Percentiles rank a stretch among this genome's conserved stretches.
These are phyloP conservation scores for Tetragonula carbonaria DNA, from an alignment of 2,888 invertebrate genomes.

Conservation along the genomic window DNA sequence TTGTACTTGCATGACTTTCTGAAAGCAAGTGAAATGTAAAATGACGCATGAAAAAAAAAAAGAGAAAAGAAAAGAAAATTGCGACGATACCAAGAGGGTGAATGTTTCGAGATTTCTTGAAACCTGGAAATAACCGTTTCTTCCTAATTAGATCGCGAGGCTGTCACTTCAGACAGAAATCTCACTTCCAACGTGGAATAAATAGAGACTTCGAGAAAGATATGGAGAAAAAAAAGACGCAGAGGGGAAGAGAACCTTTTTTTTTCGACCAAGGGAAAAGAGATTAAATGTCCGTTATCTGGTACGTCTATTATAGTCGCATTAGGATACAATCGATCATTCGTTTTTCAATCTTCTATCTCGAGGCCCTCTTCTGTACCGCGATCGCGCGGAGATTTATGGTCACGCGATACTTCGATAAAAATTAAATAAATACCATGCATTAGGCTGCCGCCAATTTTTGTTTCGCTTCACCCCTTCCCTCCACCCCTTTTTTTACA, in stretches of 20 bases:
- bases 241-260: neutral
- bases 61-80: no score
- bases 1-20: no score
- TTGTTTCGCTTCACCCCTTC: neutral
- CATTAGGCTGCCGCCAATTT: neutral
- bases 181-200: neutral
- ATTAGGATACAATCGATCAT: slow-evolving; percentile 34
- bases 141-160: no score
- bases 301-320: slow-evolving; percentile 8
- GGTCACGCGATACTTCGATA: slow-evolving; percentile 50
- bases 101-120: no score
- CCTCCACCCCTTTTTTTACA: neutral
- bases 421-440: slow-evolving; percentile 46
- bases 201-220: no score
- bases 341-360: neutral
- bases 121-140: no score
- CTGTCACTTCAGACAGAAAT: no score
- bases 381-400: neutral
- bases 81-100: no score
- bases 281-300: slow-evolving; percentile 1
- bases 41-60: no score
- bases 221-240: neutral
- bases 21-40: no score
- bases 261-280: neutral
- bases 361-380: neutral